These are phyloP conservation scores for Falco biarmicus DNA, from an alignment of 2,797 vertebrate species.

Conservation along the genomic window DNA sequence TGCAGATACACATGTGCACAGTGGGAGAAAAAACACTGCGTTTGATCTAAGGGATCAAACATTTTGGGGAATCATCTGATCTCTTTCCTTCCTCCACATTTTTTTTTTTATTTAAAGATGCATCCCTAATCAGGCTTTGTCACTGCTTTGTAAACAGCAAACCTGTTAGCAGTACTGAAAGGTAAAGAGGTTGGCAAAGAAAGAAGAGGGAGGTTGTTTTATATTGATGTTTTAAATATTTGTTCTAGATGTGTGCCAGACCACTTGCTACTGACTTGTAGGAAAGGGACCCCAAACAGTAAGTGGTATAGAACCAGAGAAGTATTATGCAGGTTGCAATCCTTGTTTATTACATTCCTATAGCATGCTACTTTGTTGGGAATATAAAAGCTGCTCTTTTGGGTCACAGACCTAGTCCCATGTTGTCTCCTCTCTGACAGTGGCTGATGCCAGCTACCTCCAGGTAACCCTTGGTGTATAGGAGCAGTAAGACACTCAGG, in stretches of 20 bases:
- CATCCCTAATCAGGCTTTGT: background rate
- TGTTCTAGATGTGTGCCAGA: background rate
- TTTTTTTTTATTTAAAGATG: background rate
- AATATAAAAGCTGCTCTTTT: background rate
- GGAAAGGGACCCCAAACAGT: background rate
- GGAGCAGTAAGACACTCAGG: background rate
- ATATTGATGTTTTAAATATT: background rate
- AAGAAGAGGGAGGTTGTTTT: background rate
- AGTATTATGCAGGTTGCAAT: background rate
- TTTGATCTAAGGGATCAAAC: conserved; percentile 55
- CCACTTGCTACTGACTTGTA: background rate
- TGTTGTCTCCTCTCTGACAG: background rate
- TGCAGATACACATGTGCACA: background rate
- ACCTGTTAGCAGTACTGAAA: background rate
- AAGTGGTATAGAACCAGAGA: background rate
- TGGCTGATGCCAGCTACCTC: background rate
- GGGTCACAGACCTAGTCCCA: background rate
- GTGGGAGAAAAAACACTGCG: background rate
- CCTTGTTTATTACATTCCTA: background rate
- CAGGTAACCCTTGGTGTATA: background rate
- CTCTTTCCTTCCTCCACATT: background rate
- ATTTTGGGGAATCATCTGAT: conserved; percentile 14
- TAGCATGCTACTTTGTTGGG: background rate
- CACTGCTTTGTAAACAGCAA: background rate
- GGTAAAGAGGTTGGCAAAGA: background rate